These are phyloP conservation scores for Phlogophora meticulosa DNA, from an alignment of 2,888 invertebrate genomes.

Conservation along the genomic window DNA sequence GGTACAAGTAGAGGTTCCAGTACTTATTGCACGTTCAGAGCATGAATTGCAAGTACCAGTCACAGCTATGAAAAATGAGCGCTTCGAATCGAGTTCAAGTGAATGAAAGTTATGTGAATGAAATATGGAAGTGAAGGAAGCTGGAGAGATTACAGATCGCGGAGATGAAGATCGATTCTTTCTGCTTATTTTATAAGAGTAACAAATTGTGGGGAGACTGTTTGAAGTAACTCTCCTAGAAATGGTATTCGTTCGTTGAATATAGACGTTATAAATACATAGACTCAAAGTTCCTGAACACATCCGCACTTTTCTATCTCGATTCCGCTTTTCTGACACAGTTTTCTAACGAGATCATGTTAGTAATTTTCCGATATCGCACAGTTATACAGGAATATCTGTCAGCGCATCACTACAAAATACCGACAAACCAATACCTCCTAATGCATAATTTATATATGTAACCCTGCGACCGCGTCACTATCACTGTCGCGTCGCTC, in stretches of 20 bases:
- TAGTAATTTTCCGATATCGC: not conserved
- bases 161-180: slow-evolving; percentile 34
- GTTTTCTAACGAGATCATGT: not conserved
- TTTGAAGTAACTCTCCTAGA: not conserved
- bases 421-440: slow-evolving; percentile 20
- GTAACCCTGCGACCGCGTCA: slow-evolving; percentile 57
- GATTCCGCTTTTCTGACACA: no score
- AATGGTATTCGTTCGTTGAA: not conserved
- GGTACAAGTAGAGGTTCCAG: slow-evolving; percentile 14
- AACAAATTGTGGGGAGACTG: slow-evolving; percentile 12
- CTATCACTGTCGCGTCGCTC: slow-evolving; percentile 71
- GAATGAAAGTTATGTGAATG: slow-evolving; percentile 59
- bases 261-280: no score
- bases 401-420: slow-evolving; percentile 13
- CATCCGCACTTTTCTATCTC: not conserved
- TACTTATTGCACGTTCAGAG: slow-evolving; percentile 51
- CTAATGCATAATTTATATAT: slow-evolving; percentile 57
- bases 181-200: slow-evolving; percentile 13
- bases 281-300: not conserved
- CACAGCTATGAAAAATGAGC: slow-evolving; percentile 57
- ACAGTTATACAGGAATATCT: not conserved
- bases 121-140: slow-evolving; percentile 53
- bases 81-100: slow-evolving; percentile 57
- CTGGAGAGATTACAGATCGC: slow-evolving; percentile 45
- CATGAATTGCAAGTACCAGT: slow-evolving; percentile 59